Percentiles rank a stretch among this genome's conserved stretches.
Conservation (phyloP, 2,888 invertebrate species). For the Parnassius glacialis region DNA sequence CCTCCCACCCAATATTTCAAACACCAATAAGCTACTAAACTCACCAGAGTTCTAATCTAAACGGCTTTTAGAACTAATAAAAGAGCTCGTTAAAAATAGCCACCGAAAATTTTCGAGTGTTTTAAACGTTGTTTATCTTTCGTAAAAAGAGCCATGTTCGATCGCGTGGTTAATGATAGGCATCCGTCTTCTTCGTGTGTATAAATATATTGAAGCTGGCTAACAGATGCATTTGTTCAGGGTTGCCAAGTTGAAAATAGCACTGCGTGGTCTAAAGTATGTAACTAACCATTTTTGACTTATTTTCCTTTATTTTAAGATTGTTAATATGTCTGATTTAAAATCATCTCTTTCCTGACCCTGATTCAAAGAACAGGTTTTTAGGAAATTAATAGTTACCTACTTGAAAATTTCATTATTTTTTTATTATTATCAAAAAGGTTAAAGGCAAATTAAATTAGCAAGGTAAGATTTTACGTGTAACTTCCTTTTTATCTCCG, state of each 20-base stretch:
- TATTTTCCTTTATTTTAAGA: no score
- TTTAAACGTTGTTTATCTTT: constrained; percentile 56
- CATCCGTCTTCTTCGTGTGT: constrained; percentile 64
- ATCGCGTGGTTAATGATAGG: constrained; percentile 57
- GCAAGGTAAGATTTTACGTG: no score
- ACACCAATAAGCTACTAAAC: constrained; percentile 67
- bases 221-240: constrained; percentile 53
- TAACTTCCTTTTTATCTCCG: no score
- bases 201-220: constrained; percentile 49
- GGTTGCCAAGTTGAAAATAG: constrained; percentile 33
- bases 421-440: no score
- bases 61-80: constrained; percentile 80
- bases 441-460: no score
- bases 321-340: no score
- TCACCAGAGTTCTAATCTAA: constrained; percentile 69
- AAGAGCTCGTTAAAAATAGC: constrained; percentile 77
- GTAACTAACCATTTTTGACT: no score
- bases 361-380: no score
- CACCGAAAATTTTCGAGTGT: constrained; percentile 72
- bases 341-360: no score
- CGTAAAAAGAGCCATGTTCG: constrained; percentile 62
- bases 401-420: no score
- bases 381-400: no score
- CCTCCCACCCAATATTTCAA: constrained; percentile 71
- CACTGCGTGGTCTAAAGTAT: not conserved